These are phyloP conservation scores for Ia io DNA, from an alignment of 2,113 vertebrate species.

Conservation along the genomic window DNA sequence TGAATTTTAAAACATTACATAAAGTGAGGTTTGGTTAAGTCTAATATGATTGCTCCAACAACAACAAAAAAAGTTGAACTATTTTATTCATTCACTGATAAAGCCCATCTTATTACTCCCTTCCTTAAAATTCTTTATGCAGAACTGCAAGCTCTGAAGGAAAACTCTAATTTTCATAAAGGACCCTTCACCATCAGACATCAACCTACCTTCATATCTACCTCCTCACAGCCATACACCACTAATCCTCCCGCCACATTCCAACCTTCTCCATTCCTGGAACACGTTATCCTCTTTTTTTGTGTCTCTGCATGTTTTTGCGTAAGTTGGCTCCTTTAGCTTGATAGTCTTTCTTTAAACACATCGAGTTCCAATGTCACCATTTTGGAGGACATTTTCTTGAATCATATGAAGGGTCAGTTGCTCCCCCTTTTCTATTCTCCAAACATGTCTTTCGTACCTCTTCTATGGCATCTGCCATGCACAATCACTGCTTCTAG, in stretches of 20 bases:
- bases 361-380: background rate
- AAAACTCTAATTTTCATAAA: background rate
- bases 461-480: background rate
- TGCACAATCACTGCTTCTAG: background rate
- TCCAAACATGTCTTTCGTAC: background rate
- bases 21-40: background rate
- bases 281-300: background rate
- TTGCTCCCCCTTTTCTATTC: background rate
- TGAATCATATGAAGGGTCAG: background rate
- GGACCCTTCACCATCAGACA: background rate
- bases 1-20: slow-evolving; percentile 23
- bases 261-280: background rate
- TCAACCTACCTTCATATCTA: too few species aligned
- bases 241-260: background rate
- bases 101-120: background rate
- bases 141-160: background rate
- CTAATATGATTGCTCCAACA: background rate
- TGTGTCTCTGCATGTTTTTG: background rate
- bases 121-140: background rate
- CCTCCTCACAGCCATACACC: too few species aligned
- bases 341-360: background rate
- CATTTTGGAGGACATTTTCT: background rate
- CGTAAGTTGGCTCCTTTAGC: background rate
- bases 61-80: background rate
- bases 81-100: background rate